A percentile compares a stretch with the other conserved stretches of the same genome.
Evolutionary conservation across 2,113 vertebrate genomes (phyloP).

Genomic region (Nycticorax nycticorax): DNA sequence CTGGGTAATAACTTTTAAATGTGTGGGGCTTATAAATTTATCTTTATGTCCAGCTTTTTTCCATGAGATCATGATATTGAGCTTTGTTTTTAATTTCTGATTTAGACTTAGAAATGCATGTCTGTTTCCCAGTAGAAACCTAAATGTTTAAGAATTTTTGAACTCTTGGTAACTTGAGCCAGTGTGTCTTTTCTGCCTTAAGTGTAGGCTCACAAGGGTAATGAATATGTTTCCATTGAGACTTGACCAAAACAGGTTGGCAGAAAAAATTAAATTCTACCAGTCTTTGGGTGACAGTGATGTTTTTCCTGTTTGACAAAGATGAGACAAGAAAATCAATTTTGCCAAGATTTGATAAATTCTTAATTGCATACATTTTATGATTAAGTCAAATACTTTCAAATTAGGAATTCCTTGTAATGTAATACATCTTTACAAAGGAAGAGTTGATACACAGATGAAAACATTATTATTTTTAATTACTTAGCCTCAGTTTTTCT

Average conservation of each 20-base stretch:
- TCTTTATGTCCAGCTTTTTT: slow-evolving; percentile 23
- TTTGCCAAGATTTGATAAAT: background rate
- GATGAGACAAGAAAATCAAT: background rate
- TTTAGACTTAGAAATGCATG: background rate
- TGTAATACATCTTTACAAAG: background rate
- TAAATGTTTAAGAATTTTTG: background rate
- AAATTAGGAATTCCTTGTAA: background rate
- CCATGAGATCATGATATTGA: slow-evolving; percentile 10
- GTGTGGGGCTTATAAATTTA: slow-evolving; percentile 19
- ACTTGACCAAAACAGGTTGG: background rate
- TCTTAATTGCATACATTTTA: background rate
- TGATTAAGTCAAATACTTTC: background rate
- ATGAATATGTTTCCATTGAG: background rate
- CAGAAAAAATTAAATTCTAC: background rate
- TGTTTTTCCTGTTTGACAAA: background rate
- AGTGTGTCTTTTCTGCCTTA: background rate
- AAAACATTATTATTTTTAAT: background rate
- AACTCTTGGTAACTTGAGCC: background rate
- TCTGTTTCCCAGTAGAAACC: background rate
- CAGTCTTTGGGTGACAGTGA: background rate
- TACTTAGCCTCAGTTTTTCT: background rate
- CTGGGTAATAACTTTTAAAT: slow-evolving; percentile 26
- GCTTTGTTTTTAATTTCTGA: slow-evolving; percentile 9
- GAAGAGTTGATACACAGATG: background rate
- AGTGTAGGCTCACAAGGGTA: background rate